Evolutionary conservation across 2,113 vertebrate genomes (phyloP).

Genomic region (Piaya cayana): DNA sequence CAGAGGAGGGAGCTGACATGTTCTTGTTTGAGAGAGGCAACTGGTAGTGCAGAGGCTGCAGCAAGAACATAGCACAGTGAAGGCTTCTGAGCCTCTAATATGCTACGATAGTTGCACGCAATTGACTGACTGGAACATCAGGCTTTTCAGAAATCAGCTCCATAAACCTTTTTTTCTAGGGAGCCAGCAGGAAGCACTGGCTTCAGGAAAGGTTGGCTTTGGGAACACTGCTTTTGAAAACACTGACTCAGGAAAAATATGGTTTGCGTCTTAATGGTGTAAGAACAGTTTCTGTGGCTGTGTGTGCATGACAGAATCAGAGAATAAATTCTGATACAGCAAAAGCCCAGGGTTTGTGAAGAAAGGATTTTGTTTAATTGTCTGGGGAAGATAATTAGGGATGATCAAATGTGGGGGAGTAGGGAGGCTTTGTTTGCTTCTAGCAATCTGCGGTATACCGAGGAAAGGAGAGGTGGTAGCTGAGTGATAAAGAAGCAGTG

Average conservation of each 20-base stretch:
- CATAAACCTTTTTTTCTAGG: neutral
- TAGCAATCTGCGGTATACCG: neutral
- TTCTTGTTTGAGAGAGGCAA: neutral
- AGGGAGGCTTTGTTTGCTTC: neutral
- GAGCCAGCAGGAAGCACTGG: neutral
- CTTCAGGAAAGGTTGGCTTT: neutral
- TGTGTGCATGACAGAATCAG: neutral
- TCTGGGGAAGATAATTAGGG: neutral
- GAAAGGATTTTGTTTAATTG: neutral
- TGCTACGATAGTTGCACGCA: neutral
- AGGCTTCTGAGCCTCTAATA: neutral
- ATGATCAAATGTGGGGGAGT: neutral
- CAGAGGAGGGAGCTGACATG: neutral
- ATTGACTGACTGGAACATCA: neutral
- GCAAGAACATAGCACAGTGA: fast-evolving
- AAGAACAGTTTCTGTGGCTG: neutral
- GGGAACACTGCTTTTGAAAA: neutral
- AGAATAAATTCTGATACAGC: neutral
- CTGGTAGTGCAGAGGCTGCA: neutral
- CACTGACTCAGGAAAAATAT: neutral
- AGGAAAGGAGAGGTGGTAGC: neutral
- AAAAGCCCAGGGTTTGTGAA: neutral
- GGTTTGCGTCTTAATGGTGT: neutral
- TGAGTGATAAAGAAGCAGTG: neutral
- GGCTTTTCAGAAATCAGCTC: neutral